Percentiles rank a stretch among this genome's conserved stretches.
These are phyloP conservation scores for Apogon hyalosoma DNA, from an alignment of 2,797 vertebrate species.

Conservation along the genomic window DNA sequence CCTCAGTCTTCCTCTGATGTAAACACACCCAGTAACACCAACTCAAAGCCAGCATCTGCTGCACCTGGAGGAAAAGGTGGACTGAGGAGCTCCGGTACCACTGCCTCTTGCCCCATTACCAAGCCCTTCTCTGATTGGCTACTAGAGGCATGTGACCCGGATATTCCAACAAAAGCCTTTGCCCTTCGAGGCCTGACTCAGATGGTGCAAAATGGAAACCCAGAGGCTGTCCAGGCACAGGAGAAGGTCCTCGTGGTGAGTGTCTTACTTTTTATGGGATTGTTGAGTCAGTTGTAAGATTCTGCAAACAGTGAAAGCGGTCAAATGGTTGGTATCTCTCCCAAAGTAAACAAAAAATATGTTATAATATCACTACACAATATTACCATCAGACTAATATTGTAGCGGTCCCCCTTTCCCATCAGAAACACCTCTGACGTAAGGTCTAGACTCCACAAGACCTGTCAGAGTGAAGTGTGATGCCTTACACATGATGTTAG, in stretches of 20 bases:
- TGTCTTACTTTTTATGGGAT: too few species aligned
- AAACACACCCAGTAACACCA: not conserved
- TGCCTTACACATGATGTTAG: too few species aligned
- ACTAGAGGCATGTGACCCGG: conserved; percentile 87
- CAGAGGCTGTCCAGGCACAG: conserved; percentile 74
- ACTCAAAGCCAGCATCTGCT: conserved; percentile 3
- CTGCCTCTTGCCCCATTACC: not conserved
- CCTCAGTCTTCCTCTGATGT: not conserved
- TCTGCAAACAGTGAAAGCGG: too few species aligned
- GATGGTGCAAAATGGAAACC: conserved; percentile 76
- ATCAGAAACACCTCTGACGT: too few species aligned
- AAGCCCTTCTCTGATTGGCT: conserved; percentile 79
- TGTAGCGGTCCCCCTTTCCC: too few species aligned
- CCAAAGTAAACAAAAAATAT: too few species aligned
- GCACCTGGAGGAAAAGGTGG: not conserved
- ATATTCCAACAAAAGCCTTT: conserved; percentile 86
- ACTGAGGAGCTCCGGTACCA: not conserved
- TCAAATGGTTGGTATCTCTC: too few species aligned
- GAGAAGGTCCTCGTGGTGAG: conserved; percentile 89
- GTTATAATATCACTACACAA: too few species aligned
- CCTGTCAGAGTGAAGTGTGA: too few species aligned
- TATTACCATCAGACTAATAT: too few species aligned
- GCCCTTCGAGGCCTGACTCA: conserved; percentile 86
- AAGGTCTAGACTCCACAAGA: too few species aligned
- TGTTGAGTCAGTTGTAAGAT: too few species aligned